Percentiles rank a stretch among this genome's conserved stretches.
phyloP scores from a whole-genome alignment of 2,113 vertebrate species.

The Hippoglossus stenolepis region DNA sequence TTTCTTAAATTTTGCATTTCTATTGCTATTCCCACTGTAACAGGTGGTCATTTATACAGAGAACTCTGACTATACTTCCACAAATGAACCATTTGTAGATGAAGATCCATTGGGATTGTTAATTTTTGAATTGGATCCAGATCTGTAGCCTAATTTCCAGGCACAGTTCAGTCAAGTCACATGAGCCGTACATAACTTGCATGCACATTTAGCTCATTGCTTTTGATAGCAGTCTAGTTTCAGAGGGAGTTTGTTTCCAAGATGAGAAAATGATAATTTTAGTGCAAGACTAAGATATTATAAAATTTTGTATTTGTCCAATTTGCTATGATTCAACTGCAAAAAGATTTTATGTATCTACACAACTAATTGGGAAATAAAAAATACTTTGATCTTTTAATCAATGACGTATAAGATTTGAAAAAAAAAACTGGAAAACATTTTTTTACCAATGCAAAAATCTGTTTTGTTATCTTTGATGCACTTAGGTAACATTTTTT shows the following conservation, averaged over 20 bases:
- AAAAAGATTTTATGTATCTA: background rate
- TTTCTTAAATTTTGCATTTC: background rate
- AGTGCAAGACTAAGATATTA: background rate
- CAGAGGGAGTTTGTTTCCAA: background rate
- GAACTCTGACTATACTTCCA: background rate
- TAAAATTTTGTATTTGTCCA: background rate
- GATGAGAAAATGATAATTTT: background rate
- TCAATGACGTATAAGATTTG: background rate
- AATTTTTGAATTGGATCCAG: conserved; percentile 3
- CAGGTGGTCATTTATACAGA: background rate
- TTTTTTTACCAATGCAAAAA: background rate
- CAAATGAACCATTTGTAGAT: background rate
- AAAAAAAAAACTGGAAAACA: no score
- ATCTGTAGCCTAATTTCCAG: conserved; percentile 8
- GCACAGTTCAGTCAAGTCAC: background rate
- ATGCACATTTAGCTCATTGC: background rate
- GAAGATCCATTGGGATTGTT: background rate
- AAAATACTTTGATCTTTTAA: background rate
- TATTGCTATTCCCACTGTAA: conserved; percentile 1
- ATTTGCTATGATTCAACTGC: background rate
- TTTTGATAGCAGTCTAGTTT: conserved; percentile 1
- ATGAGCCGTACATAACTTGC: conserved; percentile 8
- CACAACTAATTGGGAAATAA: background rate
- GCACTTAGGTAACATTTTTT: background rate
- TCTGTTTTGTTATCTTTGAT: background rate